These are phyloP conservation scores for Chlamydotis undulata DNA, from an alignment of 2,113 vertebrate species.

Conservation along the genomic window DNA sequence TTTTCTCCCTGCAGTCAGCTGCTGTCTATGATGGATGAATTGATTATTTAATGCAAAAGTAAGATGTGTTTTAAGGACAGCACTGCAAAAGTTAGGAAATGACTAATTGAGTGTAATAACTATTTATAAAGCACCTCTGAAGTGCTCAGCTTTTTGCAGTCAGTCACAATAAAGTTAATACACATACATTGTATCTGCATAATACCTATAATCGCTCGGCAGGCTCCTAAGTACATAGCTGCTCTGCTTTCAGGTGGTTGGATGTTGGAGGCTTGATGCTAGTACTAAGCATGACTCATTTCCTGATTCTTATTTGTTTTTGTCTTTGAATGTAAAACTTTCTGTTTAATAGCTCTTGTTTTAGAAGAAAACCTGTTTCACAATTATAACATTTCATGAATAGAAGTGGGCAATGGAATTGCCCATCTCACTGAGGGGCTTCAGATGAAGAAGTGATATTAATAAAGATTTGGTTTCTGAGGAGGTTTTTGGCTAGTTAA, in stretches of 20 bases:
- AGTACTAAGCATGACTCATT: slow-evolving; percentile 20
- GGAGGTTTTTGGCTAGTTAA: neutral
- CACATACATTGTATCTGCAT: neutral
- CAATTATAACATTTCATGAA: neutral
- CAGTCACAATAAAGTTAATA: slow-evolving; percentile 20
- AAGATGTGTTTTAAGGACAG: neutral
- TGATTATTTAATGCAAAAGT: slow-evolving; percentile 16
- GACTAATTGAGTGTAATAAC: slow-evolving; percentile 6
- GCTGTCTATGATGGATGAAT: neutral
- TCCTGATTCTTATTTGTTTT: slow-evolving; percentile 34
- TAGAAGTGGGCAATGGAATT: neutral
- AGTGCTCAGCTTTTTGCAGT: slow-evolving; percentile 11
- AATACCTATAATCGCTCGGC: slow-evolving; percentile 36
- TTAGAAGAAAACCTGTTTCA: neutral
- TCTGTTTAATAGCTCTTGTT: neutral
- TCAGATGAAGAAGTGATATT: neutral
- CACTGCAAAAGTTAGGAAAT: slow-evolving; percentile 14
- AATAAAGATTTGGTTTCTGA: neutral
- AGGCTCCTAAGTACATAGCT: neutral
- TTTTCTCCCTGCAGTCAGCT: neutral
- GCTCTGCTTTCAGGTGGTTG: slow-evolving; percentile 5
- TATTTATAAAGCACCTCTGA: slow-evolving; percentile 24
- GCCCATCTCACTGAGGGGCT: neutral
- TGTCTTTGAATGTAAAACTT: neutral
- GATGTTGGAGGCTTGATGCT: neutral